These are phyloP conservation scores for Microplitis deprimator DNA, from an alignment of 2,888 invertebrate genomes.

Conservation along the genomic window DNA sequence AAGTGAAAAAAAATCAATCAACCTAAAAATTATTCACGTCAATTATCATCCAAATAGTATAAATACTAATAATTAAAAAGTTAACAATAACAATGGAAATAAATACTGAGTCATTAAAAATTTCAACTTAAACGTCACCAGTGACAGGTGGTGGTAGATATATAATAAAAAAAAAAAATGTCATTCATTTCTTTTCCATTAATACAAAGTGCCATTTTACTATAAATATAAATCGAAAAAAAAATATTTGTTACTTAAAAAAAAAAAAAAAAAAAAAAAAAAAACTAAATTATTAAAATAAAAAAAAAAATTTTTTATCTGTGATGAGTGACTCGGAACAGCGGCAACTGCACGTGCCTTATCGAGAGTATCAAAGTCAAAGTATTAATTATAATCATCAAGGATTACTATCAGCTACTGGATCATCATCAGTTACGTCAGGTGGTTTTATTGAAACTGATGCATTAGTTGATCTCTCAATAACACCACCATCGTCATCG, in stretches of 20 bases:
- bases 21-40: too few species aligned
- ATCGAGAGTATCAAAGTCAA: constrained; percentile 69
- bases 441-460: constrained; percentile 61
- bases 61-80: not conserved
- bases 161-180: not conserved
- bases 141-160: not conserved
- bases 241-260: not conserved
- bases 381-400: constrained; percentile 51
- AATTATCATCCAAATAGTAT: too few species aligned
- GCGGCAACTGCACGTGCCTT: constrained; percentile 70
- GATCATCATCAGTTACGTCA: constrained; percentile 58
- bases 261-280: not conserved
- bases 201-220: not conserved
- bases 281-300: not conserved
- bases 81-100: not conserved
- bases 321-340: constrained; percentile 71
- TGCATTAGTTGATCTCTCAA: constrained; percentile 66
- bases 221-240: not conserved
- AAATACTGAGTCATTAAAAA: not conserved
- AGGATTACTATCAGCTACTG: constrained; percentile 38
- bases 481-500: constrained; percentile 43
- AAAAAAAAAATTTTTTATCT: constrained; percentile 39
- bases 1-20: too few species aligned
- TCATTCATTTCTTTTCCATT: not conserved
- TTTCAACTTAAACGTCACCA: not conserved